These are phyloP conservation scores for Equus quagga DNA, from an alignment of 2,113 vertebrate genomes.

Conservation along the genomic window DNA sequence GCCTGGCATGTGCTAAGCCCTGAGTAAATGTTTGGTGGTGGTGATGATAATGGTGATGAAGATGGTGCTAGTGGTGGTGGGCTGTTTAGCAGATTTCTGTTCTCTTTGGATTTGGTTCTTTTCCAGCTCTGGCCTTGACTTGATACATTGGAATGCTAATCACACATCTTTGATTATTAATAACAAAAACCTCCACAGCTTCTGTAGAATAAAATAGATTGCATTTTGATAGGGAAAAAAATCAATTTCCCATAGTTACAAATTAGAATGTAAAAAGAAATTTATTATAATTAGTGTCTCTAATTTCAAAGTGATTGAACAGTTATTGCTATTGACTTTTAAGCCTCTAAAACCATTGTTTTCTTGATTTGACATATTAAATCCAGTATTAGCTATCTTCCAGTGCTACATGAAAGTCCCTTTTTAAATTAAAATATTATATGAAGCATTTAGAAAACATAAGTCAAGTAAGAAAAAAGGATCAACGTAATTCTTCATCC, in stretches of 20 bases:
- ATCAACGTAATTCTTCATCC: not conserved
- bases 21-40: not conserved
- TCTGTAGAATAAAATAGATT: conserved; percentile 29
- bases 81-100: not conserved
- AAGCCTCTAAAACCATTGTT: not conserved
- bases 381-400: not conserved
- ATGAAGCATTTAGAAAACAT: not conserved
- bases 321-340: not conserved
- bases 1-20: not conserved
- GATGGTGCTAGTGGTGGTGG: not conserved
- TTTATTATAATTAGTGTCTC: not conserved
- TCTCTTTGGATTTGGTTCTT: not conserved
- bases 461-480: not conserved
- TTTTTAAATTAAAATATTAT: conserved; percentile 50
- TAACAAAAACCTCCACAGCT: not conserved
- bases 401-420: not conserved
- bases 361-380: conserved; percentile 35
- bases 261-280: conserved; percentile 2
- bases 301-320: not conserved
- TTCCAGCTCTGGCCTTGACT: not conserved
- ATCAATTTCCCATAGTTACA: not conserved
- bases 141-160: not conserved
- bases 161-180: not conserved
- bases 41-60: not conserved
- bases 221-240: not conserved